A percentile compares a stretch with the other conserved stretches of the same genome.
Conservation (phyloP, 2,797 vertebrate species). For the Tiaroga cobitis region DNA sequence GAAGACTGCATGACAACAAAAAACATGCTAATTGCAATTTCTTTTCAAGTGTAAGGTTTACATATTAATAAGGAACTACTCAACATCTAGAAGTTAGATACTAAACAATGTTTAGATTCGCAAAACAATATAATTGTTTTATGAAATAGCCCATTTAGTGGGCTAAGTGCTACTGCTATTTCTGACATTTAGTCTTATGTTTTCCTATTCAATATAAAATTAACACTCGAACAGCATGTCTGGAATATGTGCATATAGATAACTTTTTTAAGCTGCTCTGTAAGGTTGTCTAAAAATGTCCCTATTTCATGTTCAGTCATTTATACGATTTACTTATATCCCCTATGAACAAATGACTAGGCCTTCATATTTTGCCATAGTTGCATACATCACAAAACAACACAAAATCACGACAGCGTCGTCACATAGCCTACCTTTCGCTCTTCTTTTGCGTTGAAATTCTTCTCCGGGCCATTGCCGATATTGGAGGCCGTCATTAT, state of each 20-base stretch:
- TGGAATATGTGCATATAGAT: no score
- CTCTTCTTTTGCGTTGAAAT: slow-evolving; percentile 68
- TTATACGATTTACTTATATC: neutral
- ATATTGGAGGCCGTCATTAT: slow-evolving; percentile 67
- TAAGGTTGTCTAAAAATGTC: neutral
- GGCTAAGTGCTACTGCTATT: neutral
- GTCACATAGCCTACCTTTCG: slow-evolving; percentile 63
- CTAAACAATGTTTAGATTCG: neutral
- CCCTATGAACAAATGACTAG: neutral
- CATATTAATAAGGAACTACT: neutral
- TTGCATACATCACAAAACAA: neutral
- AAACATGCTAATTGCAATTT: neutral
- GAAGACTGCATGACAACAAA: neutral
- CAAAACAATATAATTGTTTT: no score
- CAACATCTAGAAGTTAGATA: neutral
- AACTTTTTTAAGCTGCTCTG: neutral
- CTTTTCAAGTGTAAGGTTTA: neutral
- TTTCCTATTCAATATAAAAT: neutral
- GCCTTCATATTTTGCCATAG: neutral
- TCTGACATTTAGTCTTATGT: neutral
- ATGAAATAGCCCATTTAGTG: neutral
- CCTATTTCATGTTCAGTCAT: neutral
- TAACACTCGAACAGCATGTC: neutral
- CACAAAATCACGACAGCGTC: neutral
- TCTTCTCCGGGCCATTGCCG: slow-evolving; percentile 63